Evolutionary conservation across 2,888 invertebrate genomes (phyloP).

Genomic region (Sphaerophoria taeniata): DNA sequence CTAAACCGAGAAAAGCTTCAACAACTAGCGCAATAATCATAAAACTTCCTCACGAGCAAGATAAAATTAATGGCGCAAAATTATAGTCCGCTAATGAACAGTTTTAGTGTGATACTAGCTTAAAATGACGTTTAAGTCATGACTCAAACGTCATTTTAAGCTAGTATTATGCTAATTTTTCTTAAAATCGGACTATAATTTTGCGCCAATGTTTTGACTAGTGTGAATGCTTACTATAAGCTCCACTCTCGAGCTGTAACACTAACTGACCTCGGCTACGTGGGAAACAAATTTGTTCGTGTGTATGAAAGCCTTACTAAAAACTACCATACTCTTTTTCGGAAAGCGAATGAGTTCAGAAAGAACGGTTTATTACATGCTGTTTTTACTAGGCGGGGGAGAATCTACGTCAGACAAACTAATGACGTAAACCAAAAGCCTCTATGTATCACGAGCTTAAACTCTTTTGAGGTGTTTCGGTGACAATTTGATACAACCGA

Average conservation of each 20-base stretch:
- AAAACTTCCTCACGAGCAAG: neutral
- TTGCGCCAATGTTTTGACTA: constrained; percentile 7
- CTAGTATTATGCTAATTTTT: too few relatives aligned
- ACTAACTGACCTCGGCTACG: neutral
- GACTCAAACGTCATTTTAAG: too few relatives aligned
- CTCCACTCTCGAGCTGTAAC: constrained; percentile 9
- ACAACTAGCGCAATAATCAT: neutral
- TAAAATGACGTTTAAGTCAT: too few relatives aligned
- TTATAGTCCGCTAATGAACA: too few relatives aligned
- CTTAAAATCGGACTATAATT: too few relatives aligned
- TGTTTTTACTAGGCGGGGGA: neutral
- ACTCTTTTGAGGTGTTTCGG: too few relatives aligned
- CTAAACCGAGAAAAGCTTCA: neutral
- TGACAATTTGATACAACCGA: too few relatives aligned
- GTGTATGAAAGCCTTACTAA: neutral
- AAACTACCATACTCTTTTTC: constrained; percentile 3
- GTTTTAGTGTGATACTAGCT: too few relatives aligned
- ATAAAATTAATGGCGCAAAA: too few relatives aligned
- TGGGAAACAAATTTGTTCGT: neutral
- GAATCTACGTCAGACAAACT: neutral
- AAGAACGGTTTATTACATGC: constrained; percentile 7
- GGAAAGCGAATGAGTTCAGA: too few relatives aligned
- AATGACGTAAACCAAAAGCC: constrained; percentile 8
- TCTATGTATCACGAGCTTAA: neutral
- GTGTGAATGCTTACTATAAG: neutral